Conservation (phyloP, 2,797 vertebrate genomes). For the Hydrocynus forskahlii region DNA sequence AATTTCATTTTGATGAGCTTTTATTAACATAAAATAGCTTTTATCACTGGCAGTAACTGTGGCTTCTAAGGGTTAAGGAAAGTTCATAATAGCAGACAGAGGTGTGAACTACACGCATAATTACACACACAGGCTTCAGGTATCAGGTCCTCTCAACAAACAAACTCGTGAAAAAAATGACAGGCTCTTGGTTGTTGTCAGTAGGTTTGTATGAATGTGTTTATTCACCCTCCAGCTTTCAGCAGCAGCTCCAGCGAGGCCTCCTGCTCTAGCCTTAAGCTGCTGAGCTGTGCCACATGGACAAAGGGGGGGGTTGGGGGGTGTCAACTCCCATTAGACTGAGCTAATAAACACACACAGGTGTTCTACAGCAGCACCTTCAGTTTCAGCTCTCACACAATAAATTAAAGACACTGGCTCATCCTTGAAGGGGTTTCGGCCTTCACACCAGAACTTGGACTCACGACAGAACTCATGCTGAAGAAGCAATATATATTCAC, state of each 20-base stretch:
- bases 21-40: no score
- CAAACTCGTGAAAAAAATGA: neutral
- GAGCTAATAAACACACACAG: slow-evolving; percentile 44
- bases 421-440: slow-evolving; percentile 7
- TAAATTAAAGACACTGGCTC: slow-evolving; percentile 24
- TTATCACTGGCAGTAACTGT: no score
- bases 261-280: slow-evolving; percentile 3
- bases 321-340: slow-evolving; percentile 39
- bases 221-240: slow-evolving; percentile 8
- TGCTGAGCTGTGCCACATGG: slow-evolving; percentile 40
- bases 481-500: neutral
- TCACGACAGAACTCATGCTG: neutral
- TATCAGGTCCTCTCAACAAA: slow-evolving; percentile 10
- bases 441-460: slow-evolving; percentile 1
- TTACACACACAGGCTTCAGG: neutral
- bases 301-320: slow-evolving; percentile 17
- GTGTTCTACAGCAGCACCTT: slow-evolving; percentile 27
- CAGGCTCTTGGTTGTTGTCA: neutral
- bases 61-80: neutral
- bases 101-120: neutral
- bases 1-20: no score
- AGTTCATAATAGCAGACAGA: neutral
- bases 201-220: neutral
- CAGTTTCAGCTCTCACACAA: slow-evolving; percentile 2
- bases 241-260: slow-evolving; percentile 14